These are phyloP conservation scores for Gymnogyps californianus DNA, from an alignment of 2,113 vertebrate species.

Conservation along the genomic window DNA sequence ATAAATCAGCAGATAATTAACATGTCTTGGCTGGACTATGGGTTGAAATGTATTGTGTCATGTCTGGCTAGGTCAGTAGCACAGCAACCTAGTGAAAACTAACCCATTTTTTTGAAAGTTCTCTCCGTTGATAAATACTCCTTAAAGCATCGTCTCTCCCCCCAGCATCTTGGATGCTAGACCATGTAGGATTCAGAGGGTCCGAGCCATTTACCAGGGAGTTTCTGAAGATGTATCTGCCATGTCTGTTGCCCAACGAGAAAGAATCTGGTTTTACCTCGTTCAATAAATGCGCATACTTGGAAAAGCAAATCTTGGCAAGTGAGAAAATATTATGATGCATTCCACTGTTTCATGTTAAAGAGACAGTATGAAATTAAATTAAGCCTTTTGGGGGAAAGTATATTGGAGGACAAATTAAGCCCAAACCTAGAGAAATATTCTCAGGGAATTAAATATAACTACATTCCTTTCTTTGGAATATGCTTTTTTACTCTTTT, in stretches of 20 bases:
- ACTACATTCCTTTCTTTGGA: constrained; percentile 34
- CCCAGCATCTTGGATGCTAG: not conserved
- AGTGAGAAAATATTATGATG: not conserved
- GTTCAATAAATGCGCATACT: not conserved
- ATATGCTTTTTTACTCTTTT: constrained; percentile 13
- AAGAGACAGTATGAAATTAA: constrained; percentile 34
- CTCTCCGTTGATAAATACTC: not conserved
- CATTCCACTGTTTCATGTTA: constrained; percentile 17
- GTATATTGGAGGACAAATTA: not conserved
- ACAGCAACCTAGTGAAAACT: not conserved
- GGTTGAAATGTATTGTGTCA: not conserved
- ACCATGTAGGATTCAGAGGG: not conserved
- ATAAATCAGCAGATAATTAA: constrained; percentile 34
- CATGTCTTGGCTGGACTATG: not conserved
- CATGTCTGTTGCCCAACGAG: not conserved
- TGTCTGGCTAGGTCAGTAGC: not conserved
- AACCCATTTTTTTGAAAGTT: not conserved
- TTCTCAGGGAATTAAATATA: constrained; percentile 34
- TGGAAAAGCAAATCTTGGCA: not conserved
- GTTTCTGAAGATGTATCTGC: not conserved
- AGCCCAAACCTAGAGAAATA: constrained; percentile 4
- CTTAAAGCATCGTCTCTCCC: not conserved
- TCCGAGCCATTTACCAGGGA: not conserved
- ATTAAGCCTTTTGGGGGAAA: constrained; percentile 2
- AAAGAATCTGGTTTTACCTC: not conserved